Evolutionary conservation across 2,888 invertebrate species (phyloP).

Genomic region (Trachelus iudaicus): DNA sequence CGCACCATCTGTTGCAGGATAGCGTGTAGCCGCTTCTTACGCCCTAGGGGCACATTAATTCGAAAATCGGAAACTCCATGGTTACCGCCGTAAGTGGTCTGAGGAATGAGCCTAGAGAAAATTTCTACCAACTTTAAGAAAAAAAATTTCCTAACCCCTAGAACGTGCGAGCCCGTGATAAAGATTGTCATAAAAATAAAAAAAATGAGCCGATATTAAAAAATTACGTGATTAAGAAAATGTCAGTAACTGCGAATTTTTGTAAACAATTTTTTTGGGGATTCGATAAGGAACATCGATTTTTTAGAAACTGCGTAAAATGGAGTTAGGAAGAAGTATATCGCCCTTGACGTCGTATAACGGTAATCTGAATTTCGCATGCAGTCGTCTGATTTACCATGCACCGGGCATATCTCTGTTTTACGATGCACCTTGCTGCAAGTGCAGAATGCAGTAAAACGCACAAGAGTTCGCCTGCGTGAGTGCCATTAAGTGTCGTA

Average conservation of each 20-base stretch:
- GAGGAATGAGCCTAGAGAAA: neutral
- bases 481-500: neutral
- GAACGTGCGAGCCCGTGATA: no score
- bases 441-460: neutral
- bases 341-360: neutral
- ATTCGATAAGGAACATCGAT: no score
- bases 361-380: neutral
- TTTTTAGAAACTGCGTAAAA: neutral
- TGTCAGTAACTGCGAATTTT: no score
- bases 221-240: no score
- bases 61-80: neutral
- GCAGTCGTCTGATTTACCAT: neutral
- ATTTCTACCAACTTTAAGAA: no score
- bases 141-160: no score
- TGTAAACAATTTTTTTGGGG: neutral
- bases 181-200: no score
- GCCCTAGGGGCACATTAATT: slow-evolving; percentile 7
- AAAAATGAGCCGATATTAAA: no score
- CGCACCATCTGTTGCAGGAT: slow-evolving; percentile 19
- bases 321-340: neutral
- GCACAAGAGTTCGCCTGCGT: neutral
- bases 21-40: slow-evolving; percentile 23
- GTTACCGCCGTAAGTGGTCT: neutral
- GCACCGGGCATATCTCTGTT: neutral
- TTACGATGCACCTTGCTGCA: neutral